These are phyloP conservation scores for Trachelipus rathkii DNA, from an alignment of 1,140 invertebrate species.

Conservation along the genomic window DNA sequence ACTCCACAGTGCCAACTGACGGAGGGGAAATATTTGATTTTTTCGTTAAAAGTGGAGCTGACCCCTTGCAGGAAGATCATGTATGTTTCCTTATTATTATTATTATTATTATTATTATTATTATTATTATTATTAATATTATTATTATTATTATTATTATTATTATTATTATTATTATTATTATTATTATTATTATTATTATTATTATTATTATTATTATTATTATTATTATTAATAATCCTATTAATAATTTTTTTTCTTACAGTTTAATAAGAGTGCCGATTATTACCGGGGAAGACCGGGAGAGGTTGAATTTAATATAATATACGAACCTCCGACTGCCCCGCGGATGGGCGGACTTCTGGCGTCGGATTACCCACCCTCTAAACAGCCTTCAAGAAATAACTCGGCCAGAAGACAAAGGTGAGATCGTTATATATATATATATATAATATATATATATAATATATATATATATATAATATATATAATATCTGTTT, in stretches of 20 bases:
- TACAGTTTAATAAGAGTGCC: conserved; percentile 74
- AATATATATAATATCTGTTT: no score
- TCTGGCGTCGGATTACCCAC: neutral
- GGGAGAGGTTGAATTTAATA: conserved; percentile 62
- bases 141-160: neutral
- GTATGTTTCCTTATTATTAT: conserved; percentile 56
- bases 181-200: no score
- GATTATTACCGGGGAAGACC: conserved; percentile 70
- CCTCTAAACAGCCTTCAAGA: neutral
- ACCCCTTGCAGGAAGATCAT: conserved; percentile 72
- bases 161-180: no score
- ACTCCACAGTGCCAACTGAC: conserved; percentile 68
- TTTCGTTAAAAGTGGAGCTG: conserved; percentile 68
- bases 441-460: neutral
- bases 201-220: no score
- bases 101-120: conserved; percentile 6
- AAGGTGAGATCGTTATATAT: neutral
- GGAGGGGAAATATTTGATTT: conserved; percentile 70
- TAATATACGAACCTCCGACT: conserved; percentile 26
- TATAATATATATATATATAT: no score
- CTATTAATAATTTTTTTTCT: conserved; percentile 37
- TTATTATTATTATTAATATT: conserved; percentile 4
- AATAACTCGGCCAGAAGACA: neutral
- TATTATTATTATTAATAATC: no score
- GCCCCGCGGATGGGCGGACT: conserved; percentile 19